Evolutionary conservation across 2,888 invertebrate genomes (phyloP).

Genomic region (Pyrgus malvae): DNA sequence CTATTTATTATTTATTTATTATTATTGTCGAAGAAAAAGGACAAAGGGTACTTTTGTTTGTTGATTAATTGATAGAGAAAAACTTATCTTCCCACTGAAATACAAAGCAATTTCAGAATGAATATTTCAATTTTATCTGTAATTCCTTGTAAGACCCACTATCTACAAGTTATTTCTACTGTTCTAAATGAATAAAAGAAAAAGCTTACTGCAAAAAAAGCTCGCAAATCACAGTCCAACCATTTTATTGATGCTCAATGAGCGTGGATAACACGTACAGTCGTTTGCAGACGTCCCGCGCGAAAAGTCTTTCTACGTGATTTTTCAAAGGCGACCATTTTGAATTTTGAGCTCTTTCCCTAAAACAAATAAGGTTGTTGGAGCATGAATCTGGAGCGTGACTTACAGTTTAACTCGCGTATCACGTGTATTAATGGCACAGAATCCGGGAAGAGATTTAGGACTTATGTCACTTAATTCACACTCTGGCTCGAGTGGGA

Average conservation of each 20-base stretch:
- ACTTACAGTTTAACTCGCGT: conserved; percentile 11
- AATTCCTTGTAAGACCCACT: too few species aligned
- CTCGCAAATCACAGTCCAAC: neutral
- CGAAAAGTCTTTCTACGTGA: conserved; percentile 4
- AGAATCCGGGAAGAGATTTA: conserved; percentile 20
- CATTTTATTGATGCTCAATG: conserved; percentile 5
- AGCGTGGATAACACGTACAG: neutral
- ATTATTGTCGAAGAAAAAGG: too few species aligned
- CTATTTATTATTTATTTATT: too few species aligned
- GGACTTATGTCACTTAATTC: conserved; percentile 16
- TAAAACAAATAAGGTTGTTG: neutral
- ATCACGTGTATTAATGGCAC: conserved; percentile 16
- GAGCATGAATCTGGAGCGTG: conserved; percentile 2
- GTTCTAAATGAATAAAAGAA: neutral
- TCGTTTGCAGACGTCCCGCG: conserved; percentile 3
- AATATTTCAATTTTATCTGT: too few species aligned
- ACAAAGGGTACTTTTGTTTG: too few species aligned
- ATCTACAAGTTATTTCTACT: too few species aligned
- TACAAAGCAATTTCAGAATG: too few species aligned
- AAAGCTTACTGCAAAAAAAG: neutral
- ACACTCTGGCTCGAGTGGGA: conserved; percentile 14
- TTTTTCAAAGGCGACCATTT: neutral
- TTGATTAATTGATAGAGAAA: too few species aligned
- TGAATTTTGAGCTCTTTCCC: neutral
- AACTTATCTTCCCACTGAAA: too few species aligned